A percentile compares a stretch with the other conserved stretches of the same genome.
These are phyloP conservation scores for Chionodraco myersi DNA, from an alignment of 2,113 vertebrate genomes.

Conservation along the genomic window DNA sequence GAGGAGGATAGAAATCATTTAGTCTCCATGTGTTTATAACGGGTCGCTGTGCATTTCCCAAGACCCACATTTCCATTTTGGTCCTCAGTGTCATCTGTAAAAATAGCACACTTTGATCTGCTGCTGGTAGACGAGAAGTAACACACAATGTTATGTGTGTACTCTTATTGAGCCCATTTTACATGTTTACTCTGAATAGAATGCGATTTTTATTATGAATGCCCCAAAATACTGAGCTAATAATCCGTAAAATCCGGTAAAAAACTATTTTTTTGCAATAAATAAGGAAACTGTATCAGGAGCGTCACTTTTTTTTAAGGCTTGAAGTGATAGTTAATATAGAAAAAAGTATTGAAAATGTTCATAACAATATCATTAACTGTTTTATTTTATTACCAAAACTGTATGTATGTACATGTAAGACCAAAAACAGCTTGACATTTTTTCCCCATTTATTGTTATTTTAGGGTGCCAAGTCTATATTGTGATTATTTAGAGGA, in stretches of 20 bases:
- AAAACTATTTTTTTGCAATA: neutral
- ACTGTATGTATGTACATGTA: too few relatives aligned
- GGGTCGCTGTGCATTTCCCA: conserved; percentile 58
- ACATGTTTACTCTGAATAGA: neutral
- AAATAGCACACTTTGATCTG: conserved; percentile 56
- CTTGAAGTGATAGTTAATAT: neutral
- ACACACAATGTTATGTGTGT: neutral
- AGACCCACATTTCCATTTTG: conserved; percentile 33
- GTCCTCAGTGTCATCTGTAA: conserved; percentile 36
- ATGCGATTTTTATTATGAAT: neutral
- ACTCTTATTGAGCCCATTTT: neutral
- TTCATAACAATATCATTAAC: neutral
- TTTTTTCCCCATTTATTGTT: too few relatives aligned
- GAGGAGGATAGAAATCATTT: neutral
- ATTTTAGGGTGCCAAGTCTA: too few relatives aligned
- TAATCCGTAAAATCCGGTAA: neutral
- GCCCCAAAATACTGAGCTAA: neutral
- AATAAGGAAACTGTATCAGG: neutral
- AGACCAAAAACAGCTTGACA: neutral
- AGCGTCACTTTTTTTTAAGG: too few relatives aligned
- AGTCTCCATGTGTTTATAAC: conserved; percentile 34
- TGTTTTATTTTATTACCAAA: neutral
- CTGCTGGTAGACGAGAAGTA: neutral
- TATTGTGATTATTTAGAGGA: too few relatives aligned
- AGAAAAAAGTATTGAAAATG: neutral